Evolutionary conservation across 2,113 vertebrate species (phyloP).

Genomic region (Salvelinus namaycush): DNA sequence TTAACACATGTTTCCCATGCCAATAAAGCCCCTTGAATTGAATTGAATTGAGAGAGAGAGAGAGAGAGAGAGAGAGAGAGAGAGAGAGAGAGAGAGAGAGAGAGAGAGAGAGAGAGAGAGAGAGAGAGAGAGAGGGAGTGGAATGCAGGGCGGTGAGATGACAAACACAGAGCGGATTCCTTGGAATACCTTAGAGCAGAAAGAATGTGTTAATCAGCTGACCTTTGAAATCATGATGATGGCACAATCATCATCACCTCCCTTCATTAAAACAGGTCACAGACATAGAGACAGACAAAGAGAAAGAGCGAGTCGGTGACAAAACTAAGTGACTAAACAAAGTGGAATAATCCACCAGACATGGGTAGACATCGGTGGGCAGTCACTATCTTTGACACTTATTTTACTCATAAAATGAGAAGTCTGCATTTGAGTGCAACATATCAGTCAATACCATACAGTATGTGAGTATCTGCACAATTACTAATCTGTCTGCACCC

Average conservation of each 20-base stretch:
- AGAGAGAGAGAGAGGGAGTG: conserved; percentile 8
- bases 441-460: background rate
- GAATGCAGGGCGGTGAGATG: conserved; percentile 47
- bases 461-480: too few relatives aligned
- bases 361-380: background rate
- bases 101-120: too few relatives aligned
- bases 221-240: conserved; percentile 22
- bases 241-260: background rate
- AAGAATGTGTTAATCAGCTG: conserved; percentile 35
- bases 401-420: background rate
- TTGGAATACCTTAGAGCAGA: conserved; percentile 44
- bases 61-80: too few relatives aligned
- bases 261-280: background rate
- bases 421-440: background rate
- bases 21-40: too few relatives aligned
- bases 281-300: conserved; percentile 1
- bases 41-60: background rate
- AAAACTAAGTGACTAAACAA: background rate
- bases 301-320: conserved; percentile 4
- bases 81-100: too few relatives aligned
- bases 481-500: too few relatives aligned
- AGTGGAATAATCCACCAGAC: background rate
- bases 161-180: conserved; percentile 35
- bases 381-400: too few relatives aligned
- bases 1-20: too few relatives aligned